These are phyloP conservation scores for Saturnia pavonia DNA, from an alignment of 2,888 invertebrate species.

Conservation along the genomic window DNA sequence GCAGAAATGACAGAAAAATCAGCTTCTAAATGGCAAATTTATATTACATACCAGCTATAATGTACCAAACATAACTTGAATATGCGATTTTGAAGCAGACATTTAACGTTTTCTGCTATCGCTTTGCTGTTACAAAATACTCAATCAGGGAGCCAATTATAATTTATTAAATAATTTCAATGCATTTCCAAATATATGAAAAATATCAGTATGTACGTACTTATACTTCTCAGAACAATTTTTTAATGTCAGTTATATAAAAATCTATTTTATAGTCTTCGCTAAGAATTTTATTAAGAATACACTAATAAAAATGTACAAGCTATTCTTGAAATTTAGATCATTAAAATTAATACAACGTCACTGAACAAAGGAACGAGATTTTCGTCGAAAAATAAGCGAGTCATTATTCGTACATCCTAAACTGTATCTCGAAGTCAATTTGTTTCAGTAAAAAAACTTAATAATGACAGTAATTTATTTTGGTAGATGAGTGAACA, in stretches of 20 bases:
- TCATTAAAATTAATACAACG: slow-evolving; percentile 21
- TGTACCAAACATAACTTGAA: no score
- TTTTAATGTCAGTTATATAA: background rate
- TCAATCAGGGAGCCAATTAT: no score
- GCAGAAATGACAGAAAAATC: no score
- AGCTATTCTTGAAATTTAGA: background rate
- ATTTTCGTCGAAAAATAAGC: slow-evolving; percentile 21
- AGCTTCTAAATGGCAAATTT: no score
- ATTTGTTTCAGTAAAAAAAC: slow-evolving; percentile 53
- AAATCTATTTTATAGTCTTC: background rate
- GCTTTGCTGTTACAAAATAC: no score
- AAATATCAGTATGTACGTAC: background rate
- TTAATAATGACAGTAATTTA: slow-evolving; percentile 48
- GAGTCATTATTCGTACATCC: slow-evolving; percentile 30
- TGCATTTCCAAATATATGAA: no score
- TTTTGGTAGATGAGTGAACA: slow-evolving; percentile 35
- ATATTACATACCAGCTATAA: no score
- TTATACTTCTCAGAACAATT: background rate
- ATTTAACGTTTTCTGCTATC: no score
- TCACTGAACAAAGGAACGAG: slow-evolving; percentile 22
- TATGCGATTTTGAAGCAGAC: no score
- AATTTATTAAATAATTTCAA: no score
- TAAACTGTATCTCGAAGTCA: slow-evolving; percentile 42
- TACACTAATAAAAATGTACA: background rate
- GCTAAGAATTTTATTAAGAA: background rate